Evolutionary conservation across 1,140 invertebrate genomes (phyloP), one percentile per base, ranked within the genome.

Genomic region (Sesamia nonagrioides): DNA sequence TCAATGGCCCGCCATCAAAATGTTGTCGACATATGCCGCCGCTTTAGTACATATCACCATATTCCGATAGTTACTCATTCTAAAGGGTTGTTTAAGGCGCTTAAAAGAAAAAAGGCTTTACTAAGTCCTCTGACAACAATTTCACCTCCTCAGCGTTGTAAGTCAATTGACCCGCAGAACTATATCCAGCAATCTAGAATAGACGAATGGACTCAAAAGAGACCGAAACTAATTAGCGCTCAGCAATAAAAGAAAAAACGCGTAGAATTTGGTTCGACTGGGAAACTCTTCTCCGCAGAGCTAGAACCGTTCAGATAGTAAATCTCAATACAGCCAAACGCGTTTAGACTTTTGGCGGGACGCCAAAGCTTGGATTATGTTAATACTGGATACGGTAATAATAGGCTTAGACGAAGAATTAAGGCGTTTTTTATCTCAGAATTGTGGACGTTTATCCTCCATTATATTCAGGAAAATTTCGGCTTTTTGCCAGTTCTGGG

Each of bases 271-370:
- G 77, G 60, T 74, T 68, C 77, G 54, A 48, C 58, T 77, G 71
- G 75, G 56, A 52, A 82, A 54, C 48, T 75, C 61, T 73, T 40
- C 72, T 15, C 56, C 48, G 63, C 54, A 80, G 74, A 71, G 61
- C 42, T 60, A 48, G 40, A 78, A 78, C 66, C 58, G 42, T 61
- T 76, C 80, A 42, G 72, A 73, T 81, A 83, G 84, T 87, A 87
- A 87, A 88, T 86, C 87, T 87, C 82, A 84, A 87, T 86, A 81
- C 81, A 81, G 79, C 27, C 78, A 72, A 83, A 84, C 76, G 79
- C 77, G 78, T 74, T 81, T 79, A 84, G 80, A 66, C 80, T 71
- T 27, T 69, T 84, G 84, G 80, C 84, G 18, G 33, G 17, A 63
- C 50, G 73, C 84, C 84, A 85, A 50, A 48, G n/a, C 73, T 33